phyloP scores from a whole-genome alignment of 2,888 invertebrate species.

The Cetonia aurata region DNA sequence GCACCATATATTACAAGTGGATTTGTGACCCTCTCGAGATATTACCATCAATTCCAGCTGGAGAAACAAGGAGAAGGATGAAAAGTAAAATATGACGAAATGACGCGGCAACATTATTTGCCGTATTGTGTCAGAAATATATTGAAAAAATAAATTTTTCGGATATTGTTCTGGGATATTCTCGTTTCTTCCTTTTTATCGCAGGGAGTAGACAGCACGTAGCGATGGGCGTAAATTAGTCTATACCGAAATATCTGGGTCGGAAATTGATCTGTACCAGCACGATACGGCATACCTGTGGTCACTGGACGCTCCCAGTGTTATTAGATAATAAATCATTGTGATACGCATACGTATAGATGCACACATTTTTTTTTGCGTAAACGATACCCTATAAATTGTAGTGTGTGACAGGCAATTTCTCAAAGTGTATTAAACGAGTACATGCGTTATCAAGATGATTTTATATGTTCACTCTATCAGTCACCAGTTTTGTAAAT shows the following conservation, averaged over 20 bases:
- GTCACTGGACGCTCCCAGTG: constrained; percentile 10
- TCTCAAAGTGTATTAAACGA: constrained; percentile 35
- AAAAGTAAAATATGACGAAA: constrained; percentile 31
- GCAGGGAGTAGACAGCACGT: neutral
- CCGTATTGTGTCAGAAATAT: constrained; percentile 12
- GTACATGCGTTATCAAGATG: neutral
- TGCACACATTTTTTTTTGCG: constrained; percentile 18
- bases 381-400: constrained; percentile 31
- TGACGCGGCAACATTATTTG: constrained; percentile 23
- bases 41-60: constrained; percentile 24
- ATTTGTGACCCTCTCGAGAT: constrained; percentile 24
- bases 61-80: constrained; percentile 6
- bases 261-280: constrained; percentile 23
- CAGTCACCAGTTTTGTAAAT: no score
- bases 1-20: constrained; percentile 29
- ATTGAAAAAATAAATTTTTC: constrained; percentile 37
- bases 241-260: constrained; percentile 7
- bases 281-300: constrained; percentile 27
- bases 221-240: neutral
- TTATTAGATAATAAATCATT: constrained; percentile 41
- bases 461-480: no score
- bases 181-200: neutral
- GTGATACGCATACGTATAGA: constrained; percentile 13
- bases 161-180: constrained; percentile 1
- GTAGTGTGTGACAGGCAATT: constrained; percentile 31